Conservation (phyloP, 2,797 vertebrate genomes). For the Danio albolineatus region DNA sequence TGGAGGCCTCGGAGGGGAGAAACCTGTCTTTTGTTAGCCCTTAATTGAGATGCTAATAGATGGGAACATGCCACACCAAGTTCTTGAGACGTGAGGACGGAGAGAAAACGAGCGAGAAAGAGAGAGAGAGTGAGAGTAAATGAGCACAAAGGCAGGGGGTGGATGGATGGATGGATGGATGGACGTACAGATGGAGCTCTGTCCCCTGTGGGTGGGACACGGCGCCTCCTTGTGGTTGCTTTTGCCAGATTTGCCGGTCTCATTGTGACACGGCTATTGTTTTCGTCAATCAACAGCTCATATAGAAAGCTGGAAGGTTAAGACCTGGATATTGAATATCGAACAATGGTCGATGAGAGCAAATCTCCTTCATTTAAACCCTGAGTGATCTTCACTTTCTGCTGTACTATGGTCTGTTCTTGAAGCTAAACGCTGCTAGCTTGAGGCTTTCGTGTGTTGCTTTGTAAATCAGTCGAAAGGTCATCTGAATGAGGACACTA, state of each 20-base stretch:
- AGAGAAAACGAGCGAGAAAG: slow-evolving; percentile 12
- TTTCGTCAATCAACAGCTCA: neutral
- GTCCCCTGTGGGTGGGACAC: slow-evolving; percentile 39
- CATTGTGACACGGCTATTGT: neutral
- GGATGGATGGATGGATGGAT: neutral
- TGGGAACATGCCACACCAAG: slow-evolving; percentile 57
- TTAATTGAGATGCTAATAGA: slow-evolving; percentile 66
- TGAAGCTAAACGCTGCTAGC: neutral
- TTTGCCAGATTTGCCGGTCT: neutral
- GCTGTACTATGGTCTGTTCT: neutral
- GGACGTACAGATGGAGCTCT: neutral
- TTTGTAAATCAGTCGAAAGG: neutral
- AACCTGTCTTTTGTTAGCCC: slow-evolving; percentile 62
- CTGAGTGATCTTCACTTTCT: neutral
- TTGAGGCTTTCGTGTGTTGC: neutral
- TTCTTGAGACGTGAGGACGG: slow-evolving; percentile 53
- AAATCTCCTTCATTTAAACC: slow-evolving; percentile 28
- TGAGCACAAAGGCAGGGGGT: slow-evolving; percentile 20
- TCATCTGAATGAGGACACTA: neutral
- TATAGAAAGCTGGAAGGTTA: neutral
- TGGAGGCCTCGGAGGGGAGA: slow-evolving; percentile 57
- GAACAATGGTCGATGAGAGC: neutral
- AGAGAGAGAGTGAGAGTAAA: slow-evolving; percentile 27
- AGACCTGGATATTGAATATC: slow-evolving; percentile 19
- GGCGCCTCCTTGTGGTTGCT: slow-evolving; percentile 52